Conservation (phyloP, 1,140 invertebrate species). For the Drosophila obscura region DNA sequence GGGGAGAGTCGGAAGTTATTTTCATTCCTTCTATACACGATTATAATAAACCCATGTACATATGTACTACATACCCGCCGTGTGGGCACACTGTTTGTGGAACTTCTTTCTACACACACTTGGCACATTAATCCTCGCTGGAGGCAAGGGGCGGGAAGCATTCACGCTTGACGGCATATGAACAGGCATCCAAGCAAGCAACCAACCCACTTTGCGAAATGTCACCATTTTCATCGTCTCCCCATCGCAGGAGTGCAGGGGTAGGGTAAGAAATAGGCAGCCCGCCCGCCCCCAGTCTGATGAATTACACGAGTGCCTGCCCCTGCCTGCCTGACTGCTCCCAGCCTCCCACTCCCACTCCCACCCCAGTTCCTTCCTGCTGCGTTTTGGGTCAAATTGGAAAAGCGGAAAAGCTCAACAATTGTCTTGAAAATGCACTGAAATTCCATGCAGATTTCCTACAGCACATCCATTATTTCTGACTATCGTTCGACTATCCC, state of each 20-base stretch:
- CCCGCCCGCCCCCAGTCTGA: conserved; percentile 27
- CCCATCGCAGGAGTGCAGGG: conserved; percentile 2
- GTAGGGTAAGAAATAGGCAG: not conserved
- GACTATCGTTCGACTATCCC: too few species aligned
- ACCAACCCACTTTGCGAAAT: conserved; percentile 57
- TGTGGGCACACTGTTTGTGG: conserved; percentile 49
- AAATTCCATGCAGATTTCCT: too few species aligned
- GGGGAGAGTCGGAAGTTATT: conserved; percentile 2
- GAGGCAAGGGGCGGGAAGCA: not conserved
- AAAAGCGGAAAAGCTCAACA: too few species aligned
- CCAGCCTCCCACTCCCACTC: conserved; percentile 6
- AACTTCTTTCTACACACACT: conserved; percentile 45
- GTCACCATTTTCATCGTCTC: conserved; percentile 45
- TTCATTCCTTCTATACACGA: conserved; percentile 13
- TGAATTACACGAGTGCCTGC: conserved; percentile 52
- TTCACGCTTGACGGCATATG: conserved; percentile 32
- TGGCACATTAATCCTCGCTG: conserved; percentile 52
- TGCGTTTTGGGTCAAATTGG: conserved; percentile 12
- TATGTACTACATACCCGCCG: not conserved
- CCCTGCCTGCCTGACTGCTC: not conserved
- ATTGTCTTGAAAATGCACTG: too few species aligned
- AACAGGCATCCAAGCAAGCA: conserved; percentile 23
- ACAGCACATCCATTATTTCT: too few species aligned
- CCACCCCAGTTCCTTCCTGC: not conserved
- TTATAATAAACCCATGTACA: conserved; percentile 26